These are phyloP conservation scores for Cossypha polioptera DNA, from an alignment of 2,797 vertebrate genomes.

Conservation along the genomic window DNA sequence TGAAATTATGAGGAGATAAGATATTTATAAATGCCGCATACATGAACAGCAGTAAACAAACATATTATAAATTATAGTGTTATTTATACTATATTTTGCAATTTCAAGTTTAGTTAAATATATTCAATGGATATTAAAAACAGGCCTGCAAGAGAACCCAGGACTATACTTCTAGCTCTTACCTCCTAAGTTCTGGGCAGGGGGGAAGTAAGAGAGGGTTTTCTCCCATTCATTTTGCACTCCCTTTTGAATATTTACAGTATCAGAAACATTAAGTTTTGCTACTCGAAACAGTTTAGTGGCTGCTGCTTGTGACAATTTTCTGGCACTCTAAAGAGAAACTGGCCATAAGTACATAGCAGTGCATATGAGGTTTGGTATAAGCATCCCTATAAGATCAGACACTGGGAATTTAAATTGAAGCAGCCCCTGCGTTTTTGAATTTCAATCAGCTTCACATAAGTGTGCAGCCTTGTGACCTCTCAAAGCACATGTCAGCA, in stretches of 20 bases:
- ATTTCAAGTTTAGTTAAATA: neutral
- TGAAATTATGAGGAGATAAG: neutral
- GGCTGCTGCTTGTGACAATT: neutral
- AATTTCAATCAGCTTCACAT: neutral
- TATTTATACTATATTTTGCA: neutral
- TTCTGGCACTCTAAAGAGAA: neutral
- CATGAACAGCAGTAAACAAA: neutral
- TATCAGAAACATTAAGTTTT: neutral
- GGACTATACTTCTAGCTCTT: neutral
- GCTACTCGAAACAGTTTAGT: neutral
- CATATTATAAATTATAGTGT: neutral
- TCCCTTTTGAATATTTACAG: neutral
- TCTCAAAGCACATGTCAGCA: neutral
- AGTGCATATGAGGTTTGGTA: neutral
- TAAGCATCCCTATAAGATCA: neutral
- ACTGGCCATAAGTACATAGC: neutral
- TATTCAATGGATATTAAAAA: neutral
- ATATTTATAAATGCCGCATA: neutral
- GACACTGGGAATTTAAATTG: neutral
- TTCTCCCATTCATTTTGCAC: neutral
- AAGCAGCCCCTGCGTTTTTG: neutral
- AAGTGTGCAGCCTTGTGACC: neutral
- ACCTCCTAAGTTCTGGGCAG: neutral
- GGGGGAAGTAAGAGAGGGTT: accelerated
- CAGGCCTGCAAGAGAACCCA: neutral